Percentiles rank a stretch among this genome's conserved stretches.
Evolutionary conservation across 2,888 invertebrate species (phyloP).

Genomic region (Dioctria rufipes): DNA sequence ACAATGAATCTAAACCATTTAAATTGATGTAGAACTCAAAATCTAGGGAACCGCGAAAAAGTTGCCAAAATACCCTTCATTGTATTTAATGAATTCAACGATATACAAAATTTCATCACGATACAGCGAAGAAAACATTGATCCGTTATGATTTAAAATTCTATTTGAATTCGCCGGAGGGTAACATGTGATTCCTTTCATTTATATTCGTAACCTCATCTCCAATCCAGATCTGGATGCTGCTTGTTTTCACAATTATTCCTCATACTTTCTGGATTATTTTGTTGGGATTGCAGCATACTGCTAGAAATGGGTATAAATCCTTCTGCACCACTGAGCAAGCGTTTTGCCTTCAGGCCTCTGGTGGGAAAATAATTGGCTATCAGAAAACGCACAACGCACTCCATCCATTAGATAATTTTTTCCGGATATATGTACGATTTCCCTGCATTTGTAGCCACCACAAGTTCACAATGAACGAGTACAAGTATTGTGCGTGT

Average conservation of each 20-base stretch:
- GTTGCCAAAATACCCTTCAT: too few species aligned
- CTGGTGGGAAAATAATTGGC: constrained; percentile 33
- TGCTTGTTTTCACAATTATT: constrained; percentile 40
- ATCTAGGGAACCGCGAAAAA: too few species aligned
- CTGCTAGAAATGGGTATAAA: constrained; percentile 12
- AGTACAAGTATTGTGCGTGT: constrained; percentile 27
- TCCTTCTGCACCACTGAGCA: constrained; percentile 34
- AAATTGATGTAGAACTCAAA: too few species aligned
- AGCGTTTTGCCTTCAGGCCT: constrained; percentile 17
- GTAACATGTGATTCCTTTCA: constrained; percentile 15
- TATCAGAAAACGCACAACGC: constrained; percentile 46
- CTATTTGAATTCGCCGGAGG: constrained; percentile 23
- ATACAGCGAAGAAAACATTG: background rate
- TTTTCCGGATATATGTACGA: constrained; percentile 14
- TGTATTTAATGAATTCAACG: too few species aligned
- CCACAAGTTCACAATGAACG: background rate
- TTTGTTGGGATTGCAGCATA: constrained; percentile 21
- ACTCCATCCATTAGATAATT: constrained; percentile 42
- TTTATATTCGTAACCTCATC: constrained; percentile 35
- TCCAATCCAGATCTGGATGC: constrained; percentile 9
- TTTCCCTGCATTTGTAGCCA: constrained; percentile 15
- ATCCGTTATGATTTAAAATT: constrained; percentile 26
- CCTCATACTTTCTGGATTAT: constrained; percentile 25
- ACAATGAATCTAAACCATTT: too few species aligned
- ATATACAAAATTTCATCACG: too few species aligned